Conservation (phyloP, 2,113 vertebrate genomes). For the Mesitornis unicolor region DNA sequence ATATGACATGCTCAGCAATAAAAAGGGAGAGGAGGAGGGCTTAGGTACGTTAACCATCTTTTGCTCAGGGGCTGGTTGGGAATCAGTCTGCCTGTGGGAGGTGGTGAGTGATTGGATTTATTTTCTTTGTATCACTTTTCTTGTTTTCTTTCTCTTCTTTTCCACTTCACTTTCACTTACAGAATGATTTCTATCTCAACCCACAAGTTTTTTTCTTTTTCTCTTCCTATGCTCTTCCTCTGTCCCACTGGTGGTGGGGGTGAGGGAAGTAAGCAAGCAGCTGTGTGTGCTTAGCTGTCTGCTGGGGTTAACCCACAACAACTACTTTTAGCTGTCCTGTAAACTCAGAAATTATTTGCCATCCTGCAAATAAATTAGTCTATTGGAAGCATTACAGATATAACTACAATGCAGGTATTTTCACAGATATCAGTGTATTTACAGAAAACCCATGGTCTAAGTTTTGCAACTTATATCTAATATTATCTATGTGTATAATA, state of each 20-base stretch:
- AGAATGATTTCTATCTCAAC: not conserved
- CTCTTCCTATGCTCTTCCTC: not conserved
- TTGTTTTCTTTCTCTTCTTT: not conserved
- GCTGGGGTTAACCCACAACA: not conserved
- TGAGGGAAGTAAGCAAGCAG: not conserved
- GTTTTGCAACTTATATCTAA: not conserved
- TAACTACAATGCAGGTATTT: not conserved
- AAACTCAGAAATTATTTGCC: not conserved
- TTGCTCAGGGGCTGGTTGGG: not conserved
- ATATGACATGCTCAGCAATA: not conserved
- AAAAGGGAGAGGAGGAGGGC: not conserved
- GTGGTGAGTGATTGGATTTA: not conserved
- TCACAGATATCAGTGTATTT: not conserved
- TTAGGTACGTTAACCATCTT: not conserved
- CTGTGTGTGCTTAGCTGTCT: not conserved
- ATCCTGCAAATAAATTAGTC: not conserved
- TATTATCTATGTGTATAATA: too few relatives aligned
- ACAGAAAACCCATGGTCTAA: not conserved
- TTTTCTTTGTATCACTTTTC: not conserved
- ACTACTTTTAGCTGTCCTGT: not conserved
- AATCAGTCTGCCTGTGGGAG: not conserved
- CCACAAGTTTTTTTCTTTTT: not conserved
- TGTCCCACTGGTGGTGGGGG: accelerated
- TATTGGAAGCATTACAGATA: not conserved
- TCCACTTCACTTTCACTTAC: not conserved